phyloP scores from a whole-genome alignment of 2,797 vertebrate genomes.

The Pyrocephalus nanus region DNA sequence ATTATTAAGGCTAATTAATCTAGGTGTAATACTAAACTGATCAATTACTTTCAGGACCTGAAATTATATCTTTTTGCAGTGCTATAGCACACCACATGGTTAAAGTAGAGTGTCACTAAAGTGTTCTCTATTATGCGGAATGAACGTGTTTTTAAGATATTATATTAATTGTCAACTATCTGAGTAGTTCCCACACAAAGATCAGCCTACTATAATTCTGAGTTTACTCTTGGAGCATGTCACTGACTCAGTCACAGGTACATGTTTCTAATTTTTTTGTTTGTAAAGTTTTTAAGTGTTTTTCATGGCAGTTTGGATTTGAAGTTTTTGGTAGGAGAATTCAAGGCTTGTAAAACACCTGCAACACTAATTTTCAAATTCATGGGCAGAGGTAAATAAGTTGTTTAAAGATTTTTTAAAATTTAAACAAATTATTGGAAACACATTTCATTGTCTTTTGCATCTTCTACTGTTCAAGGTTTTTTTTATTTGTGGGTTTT shows the following conservation, averaged over 20 bases:
- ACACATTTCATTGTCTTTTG: neutral
- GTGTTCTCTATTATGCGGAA: neutral
- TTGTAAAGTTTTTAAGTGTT: neutral
- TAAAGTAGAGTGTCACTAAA: neutral
- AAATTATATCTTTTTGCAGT: neutral
- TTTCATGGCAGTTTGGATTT: neutral
- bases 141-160: neutral
- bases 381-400: neutral
- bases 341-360: neutral
- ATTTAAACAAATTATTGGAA: neutral
- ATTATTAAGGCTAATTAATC: neutral
- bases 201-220: neutral
- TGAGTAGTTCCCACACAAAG: neutral
- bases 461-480: neutral
- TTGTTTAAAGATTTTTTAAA: neutral
- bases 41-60: neutral
- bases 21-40: neutral
- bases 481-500: neutral
- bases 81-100: neutral
- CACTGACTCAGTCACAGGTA: neutral
- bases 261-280: neutral
- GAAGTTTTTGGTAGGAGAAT: neutral
- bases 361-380: neutral
- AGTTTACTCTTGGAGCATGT: neutral
- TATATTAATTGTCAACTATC: neutral